phyloP scores from a whole-genome alignment of 2,113 vertebrate genomes.

The Odocoileus virginianus region DNA sequence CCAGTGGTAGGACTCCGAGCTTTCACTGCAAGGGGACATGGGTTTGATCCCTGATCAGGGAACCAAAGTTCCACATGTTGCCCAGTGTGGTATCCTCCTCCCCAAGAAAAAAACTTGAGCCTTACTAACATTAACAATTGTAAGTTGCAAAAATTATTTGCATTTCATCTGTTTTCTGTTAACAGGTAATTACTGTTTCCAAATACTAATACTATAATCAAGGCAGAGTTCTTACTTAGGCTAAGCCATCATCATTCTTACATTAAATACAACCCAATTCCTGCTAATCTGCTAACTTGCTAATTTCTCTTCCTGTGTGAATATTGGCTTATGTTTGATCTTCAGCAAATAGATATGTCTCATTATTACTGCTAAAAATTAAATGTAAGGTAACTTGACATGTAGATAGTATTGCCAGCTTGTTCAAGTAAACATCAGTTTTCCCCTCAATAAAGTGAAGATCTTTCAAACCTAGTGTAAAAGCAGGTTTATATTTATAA shows the following conservation, averaged over 20 bases:
- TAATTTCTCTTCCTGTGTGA: not conserved
- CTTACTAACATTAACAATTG: not conserved
- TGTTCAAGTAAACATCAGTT: not conserved
- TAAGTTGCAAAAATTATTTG: not conserved
- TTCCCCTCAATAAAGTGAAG: not conserved
- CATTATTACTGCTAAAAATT: slow-evolving; percentile 1
- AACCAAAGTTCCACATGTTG: not conserved
- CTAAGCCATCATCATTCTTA: not conserved
- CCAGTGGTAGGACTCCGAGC: not conserved
- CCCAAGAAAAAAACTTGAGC: not conserved
- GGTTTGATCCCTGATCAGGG: not conserved
- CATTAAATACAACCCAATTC: not conserved
- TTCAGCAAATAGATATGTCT: not conserved
- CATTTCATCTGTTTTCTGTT: not conserved
- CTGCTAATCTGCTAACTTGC: not conserved
- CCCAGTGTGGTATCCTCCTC: not conserved
- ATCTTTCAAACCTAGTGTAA: not conserved
- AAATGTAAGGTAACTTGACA: not conserved
- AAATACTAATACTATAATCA: not conserved
- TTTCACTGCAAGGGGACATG: not conserved
- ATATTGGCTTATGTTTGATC: not conserved
- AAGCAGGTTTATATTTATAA: not conserved
- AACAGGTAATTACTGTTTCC: not conserved
- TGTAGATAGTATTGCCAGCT: not conserved
- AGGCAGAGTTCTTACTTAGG: not conserved